phyloP scores from a whole-genome alignment of 2,113 vertebrate species.

The Salvelinus alpinus region DNA sequence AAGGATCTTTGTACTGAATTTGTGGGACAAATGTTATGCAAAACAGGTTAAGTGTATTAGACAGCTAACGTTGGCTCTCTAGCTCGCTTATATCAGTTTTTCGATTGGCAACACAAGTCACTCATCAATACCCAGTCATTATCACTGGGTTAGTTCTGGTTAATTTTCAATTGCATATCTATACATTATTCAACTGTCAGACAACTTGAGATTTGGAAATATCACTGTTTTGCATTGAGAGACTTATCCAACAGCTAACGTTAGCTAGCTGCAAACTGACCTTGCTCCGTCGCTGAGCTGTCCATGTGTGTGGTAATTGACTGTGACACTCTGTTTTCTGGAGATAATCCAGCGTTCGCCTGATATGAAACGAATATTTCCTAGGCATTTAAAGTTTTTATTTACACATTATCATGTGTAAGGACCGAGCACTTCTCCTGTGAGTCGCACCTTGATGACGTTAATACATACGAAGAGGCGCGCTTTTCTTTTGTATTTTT shows the following conservation, averaged over 20 bases:
- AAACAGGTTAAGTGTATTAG: constrained; percentile 17
- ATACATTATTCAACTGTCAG: too few species aligned
- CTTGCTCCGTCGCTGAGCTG: constrained; percentile 61
- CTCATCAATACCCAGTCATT: too few species aligned
- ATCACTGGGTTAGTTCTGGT: too few species aligned
- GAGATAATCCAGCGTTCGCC: constrained; percentile 90
- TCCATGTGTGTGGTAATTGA: constrained; percentile 62
- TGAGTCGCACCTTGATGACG: constrained; percentile 37
- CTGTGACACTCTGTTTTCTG: constrained; percentile 5
- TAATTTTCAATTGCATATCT: too few species aligned
- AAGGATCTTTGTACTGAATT: constrained; percentile 94
- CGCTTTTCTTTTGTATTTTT: too few species aligned
- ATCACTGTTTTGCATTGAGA: neutral
- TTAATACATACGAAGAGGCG: neutral
- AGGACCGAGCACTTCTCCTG: neutral
- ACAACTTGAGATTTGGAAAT: too few species aligned
- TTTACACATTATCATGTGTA: neutral
- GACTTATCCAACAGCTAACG: neutral
- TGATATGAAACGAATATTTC: constrained; percentile 83
- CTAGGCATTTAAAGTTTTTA: constrained; percentile 79
- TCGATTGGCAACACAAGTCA: too few species aligned
- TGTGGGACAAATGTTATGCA: constrained; percentile 94
- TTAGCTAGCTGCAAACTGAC: too few species aligned
- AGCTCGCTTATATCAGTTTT: too few species aligned
- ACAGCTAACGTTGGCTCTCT: too few species aligned